Evolutionary conservation across 2,113 vertebrate species (phyloP).

Genomic region (Dunckerocampus dactyliophorus): DNA sequence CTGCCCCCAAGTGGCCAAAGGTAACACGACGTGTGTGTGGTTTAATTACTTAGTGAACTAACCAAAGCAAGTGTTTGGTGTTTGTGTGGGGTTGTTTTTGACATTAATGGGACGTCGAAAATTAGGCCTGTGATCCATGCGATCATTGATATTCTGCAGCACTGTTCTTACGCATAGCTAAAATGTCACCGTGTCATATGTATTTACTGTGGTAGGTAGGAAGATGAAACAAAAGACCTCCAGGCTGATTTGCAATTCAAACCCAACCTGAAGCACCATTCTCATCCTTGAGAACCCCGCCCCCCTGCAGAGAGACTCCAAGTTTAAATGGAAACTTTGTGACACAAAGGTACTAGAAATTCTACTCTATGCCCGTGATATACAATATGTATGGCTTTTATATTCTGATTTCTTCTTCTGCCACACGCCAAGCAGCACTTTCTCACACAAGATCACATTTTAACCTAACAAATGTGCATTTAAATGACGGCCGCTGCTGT

Average conservation of each 20-base stretch:
- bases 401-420: not conserved
- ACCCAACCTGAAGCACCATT: conserved; percentile 38
- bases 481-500: conserved; percentile 17
- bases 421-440: not conserved
- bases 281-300: not conserved
- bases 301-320: not conserved
- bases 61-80: no score
- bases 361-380: not conserved
- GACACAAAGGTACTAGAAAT: conserved; percentile 23
- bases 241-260: conserved; percentile 58
- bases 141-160: not conserved
- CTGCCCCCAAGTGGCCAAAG: no score
- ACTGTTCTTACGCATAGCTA: not conserved
- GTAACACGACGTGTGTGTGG: no score
- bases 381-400: not conserved
- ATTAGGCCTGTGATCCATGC: not conserved
- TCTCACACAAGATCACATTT: not conserved
- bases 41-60: no score
- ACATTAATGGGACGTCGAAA: not conserved
- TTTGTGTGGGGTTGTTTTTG: not conserved
- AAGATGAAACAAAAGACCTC: conserved; percentile 9
- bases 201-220: no score
- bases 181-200: conserved; percentile 1
- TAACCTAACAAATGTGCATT: conserved; percentile 17
- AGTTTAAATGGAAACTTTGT: not conserved